A percentile compares a stretch with the other conserved stretches of the same genome.
Evolutionary conservation across 2,113 vertebrate species (phyloP).

Genomic region (Coryphaenoides rupestris): DNA sequence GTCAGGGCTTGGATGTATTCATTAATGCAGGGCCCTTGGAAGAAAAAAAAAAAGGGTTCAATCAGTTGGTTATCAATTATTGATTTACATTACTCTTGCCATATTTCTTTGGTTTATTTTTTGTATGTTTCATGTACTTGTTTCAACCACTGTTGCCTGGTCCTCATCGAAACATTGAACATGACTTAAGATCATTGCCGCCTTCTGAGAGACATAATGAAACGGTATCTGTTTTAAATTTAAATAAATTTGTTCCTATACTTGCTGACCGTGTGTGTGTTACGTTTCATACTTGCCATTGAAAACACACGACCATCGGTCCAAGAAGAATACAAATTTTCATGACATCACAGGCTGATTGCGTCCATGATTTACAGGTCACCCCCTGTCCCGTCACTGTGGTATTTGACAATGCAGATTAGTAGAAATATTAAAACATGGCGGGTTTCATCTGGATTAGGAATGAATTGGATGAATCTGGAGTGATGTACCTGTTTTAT

Average conservation of each 20-base stretch:
- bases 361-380: too few species aligned
- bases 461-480: too few species aligned
- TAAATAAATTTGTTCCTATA: slow-evolving; percentile 85
- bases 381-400: too few species aligned
- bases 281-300: slow-evolving; percentile 34
- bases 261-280: slow-evolving; percentile 64
- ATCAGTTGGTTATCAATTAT: slow-evolving; percentile 66
- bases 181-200: slow-evolving; percentile 80
- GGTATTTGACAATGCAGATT: too few species aligned
- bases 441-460: too few species aligned
- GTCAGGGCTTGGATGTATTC: slow-evolving; percentile 68
- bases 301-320: too few species aligned
- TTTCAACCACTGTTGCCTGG: slow-evolving; percentile 85
- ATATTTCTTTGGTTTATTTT: slow-evolving; percentile 59
- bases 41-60: slow-evolving; percentile 51
- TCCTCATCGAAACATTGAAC: slow-evolving; percentile 82
- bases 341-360: too few species aligned
- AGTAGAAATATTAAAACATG: too few species aligned
- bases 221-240: slow-evolving; percentile 84
- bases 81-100: slow-evolving; percentile 78
- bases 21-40: slow-evolving; percentile 59
- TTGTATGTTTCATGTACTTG: slow-evolving; percentile 70
- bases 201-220: slow-evolving; percentile 79
- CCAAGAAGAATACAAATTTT: too few species aligned
- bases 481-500: too few species aligned